Conservation (phyloP, 2,888 invertebrate genomes). For the Catocala nupta region DNA sequence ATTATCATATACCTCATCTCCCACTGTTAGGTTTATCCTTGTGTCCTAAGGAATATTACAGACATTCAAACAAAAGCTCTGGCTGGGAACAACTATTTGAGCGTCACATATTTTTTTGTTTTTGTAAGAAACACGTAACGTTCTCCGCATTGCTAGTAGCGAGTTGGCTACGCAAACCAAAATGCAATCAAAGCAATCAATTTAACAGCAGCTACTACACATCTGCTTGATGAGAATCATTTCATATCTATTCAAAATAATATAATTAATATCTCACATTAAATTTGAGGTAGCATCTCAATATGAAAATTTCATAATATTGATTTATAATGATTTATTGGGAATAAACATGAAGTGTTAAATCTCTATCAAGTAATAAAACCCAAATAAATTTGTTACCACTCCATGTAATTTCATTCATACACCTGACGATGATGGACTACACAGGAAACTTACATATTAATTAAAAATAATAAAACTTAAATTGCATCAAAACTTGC, state of each 20-base stretch:
- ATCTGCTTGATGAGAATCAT: no score
- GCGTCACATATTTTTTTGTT: no score
- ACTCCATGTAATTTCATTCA: neutral
- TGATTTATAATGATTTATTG: slow-evolving; percentile 1
- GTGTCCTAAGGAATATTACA: no score
- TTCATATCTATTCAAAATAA: no score
- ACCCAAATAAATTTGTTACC: neutral
- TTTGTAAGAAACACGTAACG: no score
- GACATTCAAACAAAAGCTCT: no score
- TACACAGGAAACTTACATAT: slow-evolving; percentile 13
- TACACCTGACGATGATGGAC: neutral
- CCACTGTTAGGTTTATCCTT: no score
- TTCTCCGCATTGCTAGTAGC: no score
- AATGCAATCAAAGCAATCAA: neutral
- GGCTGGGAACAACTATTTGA: no score
- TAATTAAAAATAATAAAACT: slow-evolving; percentile 15
- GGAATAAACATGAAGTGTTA: slow-evolving; percentile 5
- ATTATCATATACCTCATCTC: no score
- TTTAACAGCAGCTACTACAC: no score
- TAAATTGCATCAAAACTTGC: slow-evolving; percentile 21
- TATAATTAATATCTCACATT: no score
- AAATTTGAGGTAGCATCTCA: neutral
- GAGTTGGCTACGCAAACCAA: neutral
- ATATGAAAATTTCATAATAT: slow-evolving; percentile 1
- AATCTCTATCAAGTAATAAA: slow-evolving; percentile 6